A percentile compares a stretch with the other conserved stretches of the same genome.
phyloP scores from a whole-genome alignment of 2,888 invertebrate species.

The Drosophila parthenogenetica region DNA sequence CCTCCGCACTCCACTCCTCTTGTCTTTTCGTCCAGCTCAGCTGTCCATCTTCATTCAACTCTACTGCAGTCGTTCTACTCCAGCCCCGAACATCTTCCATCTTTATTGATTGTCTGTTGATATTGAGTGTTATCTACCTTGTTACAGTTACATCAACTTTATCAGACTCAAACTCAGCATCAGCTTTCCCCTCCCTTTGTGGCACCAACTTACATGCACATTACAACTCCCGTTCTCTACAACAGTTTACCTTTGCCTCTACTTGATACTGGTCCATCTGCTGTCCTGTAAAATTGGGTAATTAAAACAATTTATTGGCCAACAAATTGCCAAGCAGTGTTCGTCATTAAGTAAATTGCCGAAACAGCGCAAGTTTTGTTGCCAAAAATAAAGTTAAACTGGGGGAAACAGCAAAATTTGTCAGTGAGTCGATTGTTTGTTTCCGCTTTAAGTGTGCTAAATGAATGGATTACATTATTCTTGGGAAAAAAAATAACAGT shows the following conservation, averaged over 20 bases:
- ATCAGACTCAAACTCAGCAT: not conserved
- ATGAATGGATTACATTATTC: not conserved
- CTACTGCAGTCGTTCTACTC: constrained; percentile 23
- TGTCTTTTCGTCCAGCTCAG: constrained; percentile 33
- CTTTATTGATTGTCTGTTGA: constrained; percentile 78
- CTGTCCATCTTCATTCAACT: constrained; percentile 67
- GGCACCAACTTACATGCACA: constrained; percentile 70
- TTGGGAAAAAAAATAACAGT: too few species aligned
- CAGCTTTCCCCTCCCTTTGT: not conserved
- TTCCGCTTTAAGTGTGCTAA: not conserved
- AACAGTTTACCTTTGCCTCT: not conserved
- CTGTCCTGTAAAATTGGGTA: constrained; percentile 75
- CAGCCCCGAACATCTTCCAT: not conserved
- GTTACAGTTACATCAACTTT: constrained; percentile 46
- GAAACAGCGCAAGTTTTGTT: constrained; percentile 36
- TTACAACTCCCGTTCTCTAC: constrained; percentile 50
- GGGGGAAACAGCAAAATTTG: constrained; percentile 7
- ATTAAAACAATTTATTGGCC: constrained; percentile 81
- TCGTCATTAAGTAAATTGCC: constrained; percentile 75
- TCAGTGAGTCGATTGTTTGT: constrained; percentile 18
- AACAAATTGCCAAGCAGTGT: constrained; percentile 57
- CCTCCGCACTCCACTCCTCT: not conserved
- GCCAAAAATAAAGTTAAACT: constrained; percentile 37
- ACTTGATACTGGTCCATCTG: constrained; percentile 8
- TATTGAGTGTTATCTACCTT: constrained; percentile 80